Conservation (phyloP, 2,888 invertebrate species). For the Antheraea yamamai region DNA sequence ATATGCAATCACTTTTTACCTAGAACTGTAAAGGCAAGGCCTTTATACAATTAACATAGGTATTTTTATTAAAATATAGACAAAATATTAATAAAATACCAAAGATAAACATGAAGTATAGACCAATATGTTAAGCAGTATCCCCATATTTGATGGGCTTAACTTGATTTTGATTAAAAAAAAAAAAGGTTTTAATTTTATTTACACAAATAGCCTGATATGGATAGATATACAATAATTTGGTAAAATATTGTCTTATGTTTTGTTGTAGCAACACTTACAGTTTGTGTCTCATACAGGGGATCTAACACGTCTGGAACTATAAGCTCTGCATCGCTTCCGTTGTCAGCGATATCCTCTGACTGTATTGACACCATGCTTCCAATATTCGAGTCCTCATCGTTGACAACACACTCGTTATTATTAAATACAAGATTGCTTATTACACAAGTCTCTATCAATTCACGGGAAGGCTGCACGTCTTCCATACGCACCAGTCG, state of each 20-base stretch:
- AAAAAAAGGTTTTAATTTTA: no score
- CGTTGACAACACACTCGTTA: conserved; percentile 51
- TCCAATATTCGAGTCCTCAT: conserved; percentile 64
- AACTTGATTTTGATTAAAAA: no score
- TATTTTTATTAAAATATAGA: no score
- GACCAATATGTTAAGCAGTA: no score
- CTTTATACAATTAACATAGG: no score
- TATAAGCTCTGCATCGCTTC: conserved; percentile 50
- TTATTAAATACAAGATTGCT: conserved; percentile 50
- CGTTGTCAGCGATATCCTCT: conserved; percentile 50
- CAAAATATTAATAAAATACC: no score
- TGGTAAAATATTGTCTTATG: background rate
- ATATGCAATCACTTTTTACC: no score
- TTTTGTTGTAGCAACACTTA: conserved; percentile 31
- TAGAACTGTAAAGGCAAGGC: no score
- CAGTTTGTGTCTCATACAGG: conserved; percentile 34
- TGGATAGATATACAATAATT: background rate
- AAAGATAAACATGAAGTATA: no score
- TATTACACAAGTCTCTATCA: conserved; percentile 46
- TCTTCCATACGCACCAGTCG: conserved; percentile 71
- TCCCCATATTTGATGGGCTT: no score
- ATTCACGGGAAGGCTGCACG: conserved; percentile 61
- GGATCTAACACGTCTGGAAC: conserved; percentile 44
- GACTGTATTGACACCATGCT: conserved; percentile 66
- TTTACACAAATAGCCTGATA: no score